Base-by-base conservation (phyloP, 2,888 invertebrate genomes). In the Tinea semifulvella region DNA sequence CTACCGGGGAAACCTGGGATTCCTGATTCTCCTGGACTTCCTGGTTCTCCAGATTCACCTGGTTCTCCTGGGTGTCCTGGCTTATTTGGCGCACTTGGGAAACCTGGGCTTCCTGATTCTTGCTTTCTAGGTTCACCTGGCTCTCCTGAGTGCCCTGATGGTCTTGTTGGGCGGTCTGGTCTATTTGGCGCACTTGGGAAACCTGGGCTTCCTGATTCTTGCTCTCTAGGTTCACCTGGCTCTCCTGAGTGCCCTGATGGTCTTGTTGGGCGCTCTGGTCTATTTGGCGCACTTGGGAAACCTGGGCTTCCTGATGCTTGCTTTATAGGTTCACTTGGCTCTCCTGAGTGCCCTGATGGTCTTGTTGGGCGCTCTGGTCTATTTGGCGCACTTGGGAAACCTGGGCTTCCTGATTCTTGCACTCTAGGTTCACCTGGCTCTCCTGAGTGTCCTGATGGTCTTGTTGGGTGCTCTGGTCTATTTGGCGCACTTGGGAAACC, bases 401-500 rank as follows among this genome's bases (percentile, higher is more conserved):
- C 46, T 14, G 46, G 43, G 7, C 11, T 19, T 1, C 26, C 17
- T 19, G 46, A 43, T n/a, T 20, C n/a, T n/a, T n/a, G n/a, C n/a
- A n/a, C 27, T 1, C 17, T 36, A 26, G 36, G 38, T 14, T 43
- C 10, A n/a, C 49, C 47, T 43, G 44, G 40, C 11, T 17, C 36
- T 22, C 40, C 47, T 45, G 47, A 46, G 1, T 43, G 22, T n/a
- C 43, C 25, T 17, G n/a, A n/a, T n/a, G 39, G 43, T 11, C 16
- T 42, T 16, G 4, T 19, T 46, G 43, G 45, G 1, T 25, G 17
- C 18, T 28, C 45, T 45, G 45, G 45, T 8, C n/a, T 42, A n/a
- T 27, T 46, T 44, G 47, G 47, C 1, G 28, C 10, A 19, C 43
- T 46, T 28, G 48, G 49, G 6, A 36, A 46, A 5, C 48, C 52